Conservation (phyloP, 2,888 invertebrate genomes). For the Neoaliturus tenellus region DNA sequence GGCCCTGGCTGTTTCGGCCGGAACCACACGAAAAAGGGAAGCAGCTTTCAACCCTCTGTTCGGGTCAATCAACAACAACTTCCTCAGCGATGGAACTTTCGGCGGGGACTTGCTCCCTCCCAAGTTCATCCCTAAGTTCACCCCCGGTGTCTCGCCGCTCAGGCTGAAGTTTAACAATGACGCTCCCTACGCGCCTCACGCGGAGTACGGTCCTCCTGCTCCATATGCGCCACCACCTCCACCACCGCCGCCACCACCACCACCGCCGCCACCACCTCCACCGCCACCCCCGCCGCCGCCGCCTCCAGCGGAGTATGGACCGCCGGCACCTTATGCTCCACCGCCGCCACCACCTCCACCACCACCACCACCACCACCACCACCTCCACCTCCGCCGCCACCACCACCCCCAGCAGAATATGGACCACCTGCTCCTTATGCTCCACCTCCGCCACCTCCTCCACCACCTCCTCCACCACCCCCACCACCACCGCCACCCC, state of each 20-base stretch:
- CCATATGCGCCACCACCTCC: conserved; percentile 61
- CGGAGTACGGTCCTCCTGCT: conserved; percentile 62
- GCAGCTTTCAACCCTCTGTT: not conserved
- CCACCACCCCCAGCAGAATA: conserved; percentile 58
- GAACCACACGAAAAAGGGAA: not conserved
- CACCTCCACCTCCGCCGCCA: conserved; percentile 54
- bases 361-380: conserved; percentile 59
- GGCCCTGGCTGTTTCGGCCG: conserved; percentile 46
- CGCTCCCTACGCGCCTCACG: conserved; percentile 59
- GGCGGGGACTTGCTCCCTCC: conserved; percentile 17
- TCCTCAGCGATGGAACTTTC: conserved; percentile 37
- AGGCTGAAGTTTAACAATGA: not conserved
- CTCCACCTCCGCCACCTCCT: conserved; percentile 63
- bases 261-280: conserved; percentile 56
- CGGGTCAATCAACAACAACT: not conserved
- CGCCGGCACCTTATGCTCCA: conserved; percentile 61
- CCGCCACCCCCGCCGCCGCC: conserved; percentile 61
- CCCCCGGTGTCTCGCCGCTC: not conserved
- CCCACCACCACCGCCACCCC: conserved; percentile 50
- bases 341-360: conserved; percentile 62
- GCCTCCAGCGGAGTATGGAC: conserved; percentile 59
- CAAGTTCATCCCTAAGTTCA: conserved; percentile 62
- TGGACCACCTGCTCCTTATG: conserved; percentile 62
- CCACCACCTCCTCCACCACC: conserved; percentile 58
- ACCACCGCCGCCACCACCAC: conserved; percentile 55